phyloP scores from a whole-genome alignment of 2,797 vertebrate species.

The Nannoperca obscura region DNA sequence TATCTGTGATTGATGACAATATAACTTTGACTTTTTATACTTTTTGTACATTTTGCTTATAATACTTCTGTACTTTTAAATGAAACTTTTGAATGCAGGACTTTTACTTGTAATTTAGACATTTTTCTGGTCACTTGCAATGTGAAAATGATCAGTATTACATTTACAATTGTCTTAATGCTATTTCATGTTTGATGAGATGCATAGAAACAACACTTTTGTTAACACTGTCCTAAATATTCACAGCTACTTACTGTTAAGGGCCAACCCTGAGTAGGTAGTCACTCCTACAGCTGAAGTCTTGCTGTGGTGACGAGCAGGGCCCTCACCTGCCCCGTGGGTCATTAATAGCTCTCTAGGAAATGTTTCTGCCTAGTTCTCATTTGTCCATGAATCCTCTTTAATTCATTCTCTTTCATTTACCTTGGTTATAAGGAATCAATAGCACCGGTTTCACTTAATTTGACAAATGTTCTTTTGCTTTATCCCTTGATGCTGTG shows the following conservation, averaged over 20 bases:
- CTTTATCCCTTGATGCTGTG: constrained; percentile 76
- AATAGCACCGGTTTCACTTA: constrained; percentile 86
- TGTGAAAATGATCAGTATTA: background rate
- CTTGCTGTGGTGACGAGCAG: constrained; percentile 46
- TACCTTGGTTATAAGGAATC: constrained; percentile 84
- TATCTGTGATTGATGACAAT: background rate
- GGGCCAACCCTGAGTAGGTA: constrained; percentile 13
- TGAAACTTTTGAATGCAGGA: too few species aligned
- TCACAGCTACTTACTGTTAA: background rate
- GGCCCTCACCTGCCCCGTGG: constrained; percentile 63
- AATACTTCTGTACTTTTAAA: background rate
- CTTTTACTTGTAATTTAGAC: background rate
- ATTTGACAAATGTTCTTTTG: constrained; percentile 85
- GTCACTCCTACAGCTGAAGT: constrained; percentile 18
- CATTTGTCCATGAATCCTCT: constrained; percentile 86
- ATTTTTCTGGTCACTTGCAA: background rate
- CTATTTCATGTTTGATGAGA: background rate
- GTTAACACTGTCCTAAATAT: constrained; percentile 13
- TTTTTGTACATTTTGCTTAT: background rate
- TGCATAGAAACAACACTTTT: background rate
- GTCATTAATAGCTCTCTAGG: constrained; percentile 77
- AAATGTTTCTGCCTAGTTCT: constrained; percentile 74
- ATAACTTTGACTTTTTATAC: background rate
- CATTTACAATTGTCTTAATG: background rate
- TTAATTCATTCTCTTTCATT: constrained; percentile 88